A percentile compares a stretch with the other conserved stretches of the same genome.
Conservation (phyloP, 2,113 vertebrate genomes). For the Mionectes macconnelli region DNA sequence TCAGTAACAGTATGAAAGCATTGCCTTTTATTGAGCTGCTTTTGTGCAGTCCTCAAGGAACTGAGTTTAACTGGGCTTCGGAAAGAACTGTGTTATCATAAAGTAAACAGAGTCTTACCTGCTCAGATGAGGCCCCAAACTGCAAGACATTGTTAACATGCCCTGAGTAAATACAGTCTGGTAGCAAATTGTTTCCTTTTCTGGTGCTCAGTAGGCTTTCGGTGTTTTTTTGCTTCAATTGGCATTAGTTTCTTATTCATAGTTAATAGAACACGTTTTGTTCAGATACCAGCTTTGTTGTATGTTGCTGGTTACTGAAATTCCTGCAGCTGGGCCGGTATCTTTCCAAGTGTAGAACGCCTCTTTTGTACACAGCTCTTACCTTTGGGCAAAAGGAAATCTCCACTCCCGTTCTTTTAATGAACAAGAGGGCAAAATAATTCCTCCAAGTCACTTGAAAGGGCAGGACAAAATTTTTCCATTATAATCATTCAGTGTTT, state of each 20-base stretch:
- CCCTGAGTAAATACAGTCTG: not conserved
- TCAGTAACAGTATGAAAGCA: not conserved
- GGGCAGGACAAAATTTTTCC: not conserved
- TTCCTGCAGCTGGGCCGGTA: not conserved
- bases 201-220: not conserved
- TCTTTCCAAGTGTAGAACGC: not conserved
- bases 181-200: not conserved
- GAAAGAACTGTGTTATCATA: not conserved
- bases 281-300: not conserved
- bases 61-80: not conserved
- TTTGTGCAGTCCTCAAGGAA: not conserved
- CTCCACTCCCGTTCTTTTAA: not conserved
- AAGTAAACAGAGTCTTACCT: not conserved
- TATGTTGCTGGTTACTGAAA: not conserved
- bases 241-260: not conserved
- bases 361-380: not conserved
- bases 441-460: not conserved
- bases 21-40: not conserved
- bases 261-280: not conserved
- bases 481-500: not conserved
- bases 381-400: not conserved
- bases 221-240: not conserved
- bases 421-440: not conserved
- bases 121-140: not conserved
- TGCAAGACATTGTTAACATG: not conserved